Percentiles rank a stretch among this genome's conserved stretches.
Evolutionary conservation across 2,113 vertebrate genomes (phyloP).

Genomic region (Vulpes vulpes): DNA sequence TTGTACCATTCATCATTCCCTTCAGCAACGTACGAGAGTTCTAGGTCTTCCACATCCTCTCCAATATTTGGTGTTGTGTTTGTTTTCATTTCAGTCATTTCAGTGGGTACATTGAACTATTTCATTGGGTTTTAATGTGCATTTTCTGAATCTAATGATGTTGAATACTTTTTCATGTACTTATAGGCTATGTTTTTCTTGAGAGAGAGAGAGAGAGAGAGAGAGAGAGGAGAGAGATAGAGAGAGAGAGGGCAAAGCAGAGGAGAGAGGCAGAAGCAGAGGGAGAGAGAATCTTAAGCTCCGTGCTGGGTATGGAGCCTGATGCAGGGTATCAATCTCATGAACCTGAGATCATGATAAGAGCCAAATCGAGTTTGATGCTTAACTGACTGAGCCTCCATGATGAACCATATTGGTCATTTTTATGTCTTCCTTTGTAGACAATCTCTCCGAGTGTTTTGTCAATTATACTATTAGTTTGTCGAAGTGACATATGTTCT

Average conservation of each 20-base stretch:
- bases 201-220: neutral
- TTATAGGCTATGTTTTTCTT: neutral
- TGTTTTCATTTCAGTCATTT: neutral
- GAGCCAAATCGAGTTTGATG: neutral
- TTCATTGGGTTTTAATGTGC: neutral
- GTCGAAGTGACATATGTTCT: neutral
- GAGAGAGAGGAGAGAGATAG: neutral
- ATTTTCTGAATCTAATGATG: neutral
- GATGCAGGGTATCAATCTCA: neutral
- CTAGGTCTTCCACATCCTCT: neutral
- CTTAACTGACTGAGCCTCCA: neutral
- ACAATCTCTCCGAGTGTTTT: neutral
- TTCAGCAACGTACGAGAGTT: neutral
- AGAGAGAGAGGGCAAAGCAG: neutral
- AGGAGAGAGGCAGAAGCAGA: neutral
- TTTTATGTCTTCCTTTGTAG: neutral
- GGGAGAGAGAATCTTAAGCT: neutral
- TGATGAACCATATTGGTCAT: neutral
- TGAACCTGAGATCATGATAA: neutral
- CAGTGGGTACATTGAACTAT: neutral
- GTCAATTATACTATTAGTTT: neutral
- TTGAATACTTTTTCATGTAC: neutral
- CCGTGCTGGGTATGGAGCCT: neutral
- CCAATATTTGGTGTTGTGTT: neutral
- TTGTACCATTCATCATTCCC: neutral